Evolutionary conservation across 2,113 vertebrate species (phyloP).

Genomic region (Camelus bactrianus): DNA sequence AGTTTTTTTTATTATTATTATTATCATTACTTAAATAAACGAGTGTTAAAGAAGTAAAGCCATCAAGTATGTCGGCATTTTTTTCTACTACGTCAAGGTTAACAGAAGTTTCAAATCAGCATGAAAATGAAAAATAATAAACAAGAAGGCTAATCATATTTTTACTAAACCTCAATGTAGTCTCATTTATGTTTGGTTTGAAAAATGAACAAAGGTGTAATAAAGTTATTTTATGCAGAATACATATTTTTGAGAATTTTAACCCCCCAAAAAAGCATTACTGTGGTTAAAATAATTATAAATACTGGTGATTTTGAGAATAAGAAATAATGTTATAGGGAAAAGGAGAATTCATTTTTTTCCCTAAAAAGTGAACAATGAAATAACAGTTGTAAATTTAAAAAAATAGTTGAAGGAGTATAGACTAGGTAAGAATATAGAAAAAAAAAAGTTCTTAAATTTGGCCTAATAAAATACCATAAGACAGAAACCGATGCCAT

Average conservation of each 20-base stretch:
- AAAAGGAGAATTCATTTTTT: not conserved
- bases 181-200: constrained; percentile 2
- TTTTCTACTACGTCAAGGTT: not conserved
- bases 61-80: not conserved
- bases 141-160: not conserved
- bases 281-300: not conserved
- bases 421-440: not conserved
- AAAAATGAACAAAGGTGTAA: not conserved
- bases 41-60: not conserved
- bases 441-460: not conserved
- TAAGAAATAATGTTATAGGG: not conserved
- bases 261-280: not conserved
- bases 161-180: not conserved
- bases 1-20: not conserved
- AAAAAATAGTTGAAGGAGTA: not conserved
- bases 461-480: not conserved
- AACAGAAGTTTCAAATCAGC: not conserved
- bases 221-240: not conserved
- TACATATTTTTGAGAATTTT: not conserved
- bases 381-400: not conserved
- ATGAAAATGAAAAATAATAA: not conserved
- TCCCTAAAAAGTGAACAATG: not conserved
- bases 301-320: not conserved
- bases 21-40: not conserved
- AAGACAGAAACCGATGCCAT: not conserved